These are phyloP conservation scores for Loriculus beryllinus DNA, from an alignment of 2,797 vertebrate genomes.

Conservation along the genomic window DNA sequence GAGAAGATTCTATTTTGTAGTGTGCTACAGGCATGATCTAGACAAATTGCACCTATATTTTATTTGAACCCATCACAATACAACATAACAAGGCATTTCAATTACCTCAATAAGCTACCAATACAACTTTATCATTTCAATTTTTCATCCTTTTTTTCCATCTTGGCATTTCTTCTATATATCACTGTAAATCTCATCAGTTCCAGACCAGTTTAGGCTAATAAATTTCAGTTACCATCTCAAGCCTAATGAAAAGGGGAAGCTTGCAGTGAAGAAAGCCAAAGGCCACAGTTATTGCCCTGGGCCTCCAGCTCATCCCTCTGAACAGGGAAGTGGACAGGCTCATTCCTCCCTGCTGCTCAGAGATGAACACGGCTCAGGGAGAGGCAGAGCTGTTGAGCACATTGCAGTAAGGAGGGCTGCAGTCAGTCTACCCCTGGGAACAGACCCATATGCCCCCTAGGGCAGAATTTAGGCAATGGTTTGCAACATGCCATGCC, in stretches of 20 bases:
- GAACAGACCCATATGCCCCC: not conserved
- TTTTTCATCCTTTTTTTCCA: constrained; percentile 71
- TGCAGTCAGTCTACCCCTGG: not conserved
- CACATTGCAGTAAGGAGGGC: not conserved
- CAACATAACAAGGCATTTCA: constrained; percentile 69
- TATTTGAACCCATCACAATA: constrained; percentile 67
- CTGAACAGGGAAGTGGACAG: not conserved
- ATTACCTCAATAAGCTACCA: constrained; percentile 73
- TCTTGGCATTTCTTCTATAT: constrained; percentile 57
- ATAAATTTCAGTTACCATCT: constrained; percentile 73
- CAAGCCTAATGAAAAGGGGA: constrained; percentile 65
- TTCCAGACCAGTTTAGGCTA: constrained; percentile 63
- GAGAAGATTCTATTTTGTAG: constrained; percentile 44
- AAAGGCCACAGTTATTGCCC: not conserved
- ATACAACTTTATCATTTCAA: constrained; percentile 71
- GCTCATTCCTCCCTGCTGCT: not conserved
- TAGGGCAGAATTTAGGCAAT: not conserved
- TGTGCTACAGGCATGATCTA: constrained; percentile 63
- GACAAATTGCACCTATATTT: constrained; percentile 72
- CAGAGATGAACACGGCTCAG: fast-evolving
- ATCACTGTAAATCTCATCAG: constrained; percentile 72
- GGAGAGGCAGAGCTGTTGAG: not conserved
- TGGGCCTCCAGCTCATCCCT: not conserved
- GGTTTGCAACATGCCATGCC: not conserved
- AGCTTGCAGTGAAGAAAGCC: constrained; percentile 32